A percentile compares a stretch with the other conserved stretches of the same genome.
phyloP scores from a whole-genome alignment of 2,888 invertebrate genomes.

The Torymus auratus region DNA sequence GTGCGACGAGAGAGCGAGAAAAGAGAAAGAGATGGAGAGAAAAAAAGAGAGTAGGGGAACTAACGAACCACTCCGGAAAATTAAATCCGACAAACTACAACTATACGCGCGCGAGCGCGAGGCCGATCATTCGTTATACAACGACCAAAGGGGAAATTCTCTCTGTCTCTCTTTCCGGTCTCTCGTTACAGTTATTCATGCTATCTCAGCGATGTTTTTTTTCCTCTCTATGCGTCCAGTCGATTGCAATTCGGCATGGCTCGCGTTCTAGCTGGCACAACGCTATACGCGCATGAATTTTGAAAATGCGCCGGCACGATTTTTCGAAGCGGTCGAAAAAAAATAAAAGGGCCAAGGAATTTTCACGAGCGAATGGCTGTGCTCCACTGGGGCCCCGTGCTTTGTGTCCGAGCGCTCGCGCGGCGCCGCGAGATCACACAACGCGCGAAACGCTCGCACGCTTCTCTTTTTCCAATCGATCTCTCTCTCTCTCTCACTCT shows the following conservation, averaged over 20 bases:
- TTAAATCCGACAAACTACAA: constrained; percentile 46
- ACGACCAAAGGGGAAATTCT: constrained; percentile 21
- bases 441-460: background rate
- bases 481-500: background rate
- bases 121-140: constrained; percentile 38
- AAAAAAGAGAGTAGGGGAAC: constrained; percentile 46
- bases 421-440: no score
- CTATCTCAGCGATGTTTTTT: constrained; percentile 23
- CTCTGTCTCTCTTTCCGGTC: background rate
- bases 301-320: constrained; percentile 24
- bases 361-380: background rate
- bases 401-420: background rate
- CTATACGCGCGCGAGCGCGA: constrained; percentile 4
- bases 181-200: constrained; percentile 25
- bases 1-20: background rate
- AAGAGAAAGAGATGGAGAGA: constrained; percentile 26
- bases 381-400: background rate
- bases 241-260: background rate
- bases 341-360: constrained; percentile 1
- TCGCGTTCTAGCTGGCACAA: background rate
- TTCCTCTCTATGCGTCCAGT: background rate
- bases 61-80: constrained; percentile 52
- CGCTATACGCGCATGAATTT: constrained; percentile 12
- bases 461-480: background rate
- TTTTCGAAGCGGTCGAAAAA: background rate